Base-by-base conservation (phyloP, 1,140 invertebrate species). In the Leptinotarsa texana region DNA sequence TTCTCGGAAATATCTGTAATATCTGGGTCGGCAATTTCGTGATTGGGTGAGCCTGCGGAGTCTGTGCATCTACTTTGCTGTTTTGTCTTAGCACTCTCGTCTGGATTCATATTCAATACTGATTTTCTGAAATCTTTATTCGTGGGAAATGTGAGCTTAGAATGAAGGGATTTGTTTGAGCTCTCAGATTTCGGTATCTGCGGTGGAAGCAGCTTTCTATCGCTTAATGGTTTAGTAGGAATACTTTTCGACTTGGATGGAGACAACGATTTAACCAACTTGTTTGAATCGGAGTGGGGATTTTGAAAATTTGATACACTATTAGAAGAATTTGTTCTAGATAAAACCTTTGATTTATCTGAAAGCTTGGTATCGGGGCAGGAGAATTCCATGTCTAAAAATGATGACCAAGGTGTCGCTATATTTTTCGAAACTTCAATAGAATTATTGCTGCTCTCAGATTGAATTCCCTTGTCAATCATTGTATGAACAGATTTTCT, bases 81-180 rank as follows among this genome's bases (percentile, higher is more conserved):
- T 63, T 78, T 82, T 21, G 86, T 85, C 0, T 84, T 80, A 48
- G 84, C 82, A 21, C 85, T 87, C 0, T 88, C 87, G 33, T 42
- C 33, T 49, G 84, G 85, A 73, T 89, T 90, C 88, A 92, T 92
- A 82, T 93, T 94, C 11, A 93, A 83, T 0, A 90, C 89, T 0
- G 92, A 93, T 83, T 94, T 93, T 13, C 92, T 87, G 80, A 93
- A 93, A 82, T 93, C 92, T 85, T 93, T 93, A 82, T 93, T 93
- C 6, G 88, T 86, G 11, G 33, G 8, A 42, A 42, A 42, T 49
- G 79, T 87, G 74, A 87, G 86, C 68, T 87, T 82, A 66, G 83
- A 82, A 75, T 86, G 84, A 76, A 85, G 83, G 11, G 86, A 86
- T 48, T 84, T 83, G 69, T 18, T 69, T 75, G 87, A 87, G 15